These are phyloP conservation scores for Aleiodes sp. DNA, from an alignment of 1,140 invertebrate genomes.

Conservation along the genomic window DNA sequence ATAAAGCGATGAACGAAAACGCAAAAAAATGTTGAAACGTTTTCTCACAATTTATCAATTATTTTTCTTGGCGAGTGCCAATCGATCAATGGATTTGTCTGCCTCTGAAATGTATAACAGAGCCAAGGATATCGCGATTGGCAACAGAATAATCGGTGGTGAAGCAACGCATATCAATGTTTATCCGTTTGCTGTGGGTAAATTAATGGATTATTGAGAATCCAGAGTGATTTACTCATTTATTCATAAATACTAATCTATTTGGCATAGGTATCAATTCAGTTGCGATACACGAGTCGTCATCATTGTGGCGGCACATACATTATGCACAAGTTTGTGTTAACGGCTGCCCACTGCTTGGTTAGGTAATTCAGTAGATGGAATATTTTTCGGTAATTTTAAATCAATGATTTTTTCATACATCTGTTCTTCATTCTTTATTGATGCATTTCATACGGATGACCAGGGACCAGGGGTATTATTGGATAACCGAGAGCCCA, in stretches of 20 bases:
- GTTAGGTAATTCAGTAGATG: conserved; percentile 38
- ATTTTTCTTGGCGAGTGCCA: not conserved
- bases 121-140: not conserved
- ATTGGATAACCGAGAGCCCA: conserved; percentile 48
- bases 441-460: not conserved
- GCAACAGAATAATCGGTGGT: conserved; percentile 45
- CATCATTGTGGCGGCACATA: conserved; percentile 51
- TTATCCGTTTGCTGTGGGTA: conserved; percentile 46
- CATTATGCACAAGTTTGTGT: conserved; percentile 45
- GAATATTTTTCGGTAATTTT: not conserved
- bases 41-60: not conserved
- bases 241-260: not conserved
- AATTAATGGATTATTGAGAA: conserved; percentile 18
- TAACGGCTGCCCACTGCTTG: conserved; percentile 52
- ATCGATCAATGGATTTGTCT: not conserved
- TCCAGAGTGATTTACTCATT: not conserved
- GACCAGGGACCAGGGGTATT: conserved; percentile 15
- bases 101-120: not conserved
- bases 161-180: conserved; percentile 37
- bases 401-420: not conserved
- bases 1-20: not conserved
- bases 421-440: not conserved
- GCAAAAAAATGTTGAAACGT: not conserved
- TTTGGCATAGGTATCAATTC: conserved; percentile 45
- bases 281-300: conserved; percentile 36